A percentile compares a stretch with the other conserved stretches of the same genome.
phyloP scores from a whole-genome alignment of 92 coral and sea anemone genomes.

The Actinostola sp. region DNA sequence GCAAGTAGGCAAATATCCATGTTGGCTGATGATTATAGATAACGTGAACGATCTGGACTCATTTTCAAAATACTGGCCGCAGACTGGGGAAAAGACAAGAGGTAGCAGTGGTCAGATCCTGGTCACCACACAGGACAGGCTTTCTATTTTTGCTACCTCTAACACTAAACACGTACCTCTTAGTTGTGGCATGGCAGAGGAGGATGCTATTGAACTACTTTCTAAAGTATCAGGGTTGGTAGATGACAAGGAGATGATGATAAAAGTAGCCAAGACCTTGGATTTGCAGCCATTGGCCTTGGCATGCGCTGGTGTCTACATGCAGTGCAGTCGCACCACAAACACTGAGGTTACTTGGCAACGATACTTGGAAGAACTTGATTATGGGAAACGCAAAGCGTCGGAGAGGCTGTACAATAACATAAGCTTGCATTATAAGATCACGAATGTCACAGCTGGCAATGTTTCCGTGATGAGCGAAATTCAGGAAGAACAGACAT shows the following conservation, averaged over 20 bases:
- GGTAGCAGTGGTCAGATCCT: constrained; percentile 41
- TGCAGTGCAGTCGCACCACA: neutral
- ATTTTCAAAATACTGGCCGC: constrained; percentile 25
- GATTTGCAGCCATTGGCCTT: constrained; percentile 18
- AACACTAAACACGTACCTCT: constrained; percentile 31
- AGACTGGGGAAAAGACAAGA: constrained; percentile 29
- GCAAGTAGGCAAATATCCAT: neutral
- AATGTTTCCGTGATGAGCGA: no score
- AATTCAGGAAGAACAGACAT: no score
- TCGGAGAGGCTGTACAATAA: no score
- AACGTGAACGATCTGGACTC: constrained; percentile 18
- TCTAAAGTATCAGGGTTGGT: neutral
- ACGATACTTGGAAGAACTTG: neutral
- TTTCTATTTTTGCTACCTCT: constrained; percentile 24
- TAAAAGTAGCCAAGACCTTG: constrained; percentile 4
- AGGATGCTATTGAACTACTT: constrained; percentile 16
- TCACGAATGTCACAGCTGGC: no score
- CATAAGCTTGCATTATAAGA: no score
- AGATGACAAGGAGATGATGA: neutral
- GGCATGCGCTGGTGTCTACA: constrained; percentile 6
- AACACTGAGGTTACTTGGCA: neutral
- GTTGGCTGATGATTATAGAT: constrained; percentile 35
- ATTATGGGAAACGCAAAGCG: no score
- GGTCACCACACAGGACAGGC: constrained; percentile 48
- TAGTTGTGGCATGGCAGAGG: constrained; percentile 29